Evolutionary conservation across 2,888 invertebrate genomes (phyloP), one percentile per base, ranked within the genome.

Genomic region (Euspilapteryx auroguttella): DNA sequence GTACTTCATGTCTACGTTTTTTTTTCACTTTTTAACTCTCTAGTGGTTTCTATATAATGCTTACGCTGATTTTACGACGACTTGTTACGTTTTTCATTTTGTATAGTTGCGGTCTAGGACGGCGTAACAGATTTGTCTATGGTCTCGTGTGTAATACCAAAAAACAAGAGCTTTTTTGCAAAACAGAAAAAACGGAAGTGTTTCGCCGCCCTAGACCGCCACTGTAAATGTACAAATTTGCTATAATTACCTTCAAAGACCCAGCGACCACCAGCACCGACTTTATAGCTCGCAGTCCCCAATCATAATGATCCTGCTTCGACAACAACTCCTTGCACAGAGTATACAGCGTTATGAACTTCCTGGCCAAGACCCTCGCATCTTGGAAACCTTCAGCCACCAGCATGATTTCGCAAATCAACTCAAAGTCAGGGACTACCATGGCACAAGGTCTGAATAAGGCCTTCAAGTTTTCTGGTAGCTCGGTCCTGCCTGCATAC

Each of bases 321-420:
- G 95, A 96, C 22, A 96, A 66, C 29, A 96, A 61, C 52, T 97
- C 96, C 51, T 93, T 94, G 55, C 96, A 97, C 17, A 97, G 71
- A 0, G 94, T 94, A 50, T 96, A 96, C 5, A 97, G 75, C 0
- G 96, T 97, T 38, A 96, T 94, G 55, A 97, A 96, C 62, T 97
- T 97, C 34, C 96, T 79, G 0, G 95, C 96, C 23, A 97, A 68
- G 28, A 95, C 83, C 47, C 90, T 86, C 0, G 96, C 96, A 43
- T 97, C 96, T 55, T 96, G 88, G 54, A 97, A 97, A 9, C 97
- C 97, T 77, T 97, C 96, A 24, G 96, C 95, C 0, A 96, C 95
- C 59, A 97, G 83, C 95, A 97, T 96, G 42, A 97, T 97, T 79
- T 97, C 96, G 62, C 94, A 95, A 50, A 97, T 97, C 30, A 97